Evolutionary conservation across 2,888 invertebrate species (phyloP).

Genomic region (Napeogenes sylphis): DNA sequence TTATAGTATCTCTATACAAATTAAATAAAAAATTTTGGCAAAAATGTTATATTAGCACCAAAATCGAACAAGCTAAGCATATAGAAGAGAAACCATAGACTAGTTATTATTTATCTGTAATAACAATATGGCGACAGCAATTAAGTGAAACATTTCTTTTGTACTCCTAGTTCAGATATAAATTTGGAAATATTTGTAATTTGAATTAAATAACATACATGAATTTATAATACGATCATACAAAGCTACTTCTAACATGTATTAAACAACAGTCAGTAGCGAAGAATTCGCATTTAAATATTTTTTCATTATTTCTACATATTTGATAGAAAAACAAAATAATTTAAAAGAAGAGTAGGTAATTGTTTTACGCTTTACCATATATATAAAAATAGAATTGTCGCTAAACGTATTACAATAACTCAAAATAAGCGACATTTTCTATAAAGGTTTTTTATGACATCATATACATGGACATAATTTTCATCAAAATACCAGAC

Average conservation of each 20-base stretch:
- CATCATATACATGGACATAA: no score
- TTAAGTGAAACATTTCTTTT: constrained; percentile 14
- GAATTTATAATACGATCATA: neutral
- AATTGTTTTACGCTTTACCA: neutral
- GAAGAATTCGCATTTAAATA: neutral
- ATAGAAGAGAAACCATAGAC: constrained; percentile 22
- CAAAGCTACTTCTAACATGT: constrained; percentile 15
- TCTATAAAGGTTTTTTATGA: no score
- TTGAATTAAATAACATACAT: neutral
- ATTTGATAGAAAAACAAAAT: neutral
- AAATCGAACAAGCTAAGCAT: constrained; percentile 46
- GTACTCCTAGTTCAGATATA: constrained; percentile 12
- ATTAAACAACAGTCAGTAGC: constrained; percentile 14
- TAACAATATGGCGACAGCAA: constrained; percentile 23
- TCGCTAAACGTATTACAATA: no score
- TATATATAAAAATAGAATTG: neutral
- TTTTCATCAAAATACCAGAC: no score
- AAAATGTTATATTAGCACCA: constrained; percentile 51
- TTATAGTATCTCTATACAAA: neutral
- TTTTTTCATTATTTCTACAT: neutral
- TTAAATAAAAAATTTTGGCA: constrained; percentile 34
- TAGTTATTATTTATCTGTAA: constrained; percentile 20
- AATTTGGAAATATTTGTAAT: neutral
- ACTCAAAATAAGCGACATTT: no score
- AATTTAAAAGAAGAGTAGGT: neutral